These are phyloP conservation scores for Limosa lapponica DNA, from an alignment of 2,797 vertebrate species.

Conservation along the genomic window DNA sequence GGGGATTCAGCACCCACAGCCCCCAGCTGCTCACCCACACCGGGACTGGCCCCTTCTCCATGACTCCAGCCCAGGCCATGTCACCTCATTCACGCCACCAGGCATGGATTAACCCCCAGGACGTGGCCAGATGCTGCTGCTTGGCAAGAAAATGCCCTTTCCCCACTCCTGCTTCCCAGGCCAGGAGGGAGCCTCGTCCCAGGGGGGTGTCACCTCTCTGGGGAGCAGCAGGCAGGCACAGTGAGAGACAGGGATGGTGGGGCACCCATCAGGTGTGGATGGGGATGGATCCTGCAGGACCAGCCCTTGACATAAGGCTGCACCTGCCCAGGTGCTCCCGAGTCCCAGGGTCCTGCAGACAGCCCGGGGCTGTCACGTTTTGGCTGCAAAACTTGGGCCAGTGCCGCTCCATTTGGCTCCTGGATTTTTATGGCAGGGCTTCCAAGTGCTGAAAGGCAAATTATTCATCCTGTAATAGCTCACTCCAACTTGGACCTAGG, in stretches of 20 bases:
- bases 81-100: not conserved
- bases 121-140: not conserved
- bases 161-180: not conserved
- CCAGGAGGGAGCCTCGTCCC: not conserved
- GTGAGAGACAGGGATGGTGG: fast-evolving
- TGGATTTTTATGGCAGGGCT: not conserved
- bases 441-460: not conserved
- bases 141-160: not conserved
- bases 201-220: fast-evolving
- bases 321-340: not conserved
- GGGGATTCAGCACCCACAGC: not conserved
- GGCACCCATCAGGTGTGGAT: not conserved
- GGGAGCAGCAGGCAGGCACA: not conserved
- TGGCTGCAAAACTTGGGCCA: not conserved
- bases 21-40: not conserved
- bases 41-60: fast-evolving
- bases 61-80: not conserved
- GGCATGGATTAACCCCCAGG: not conserved
- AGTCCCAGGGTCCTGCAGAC: not conserved
- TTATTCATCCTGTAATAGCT: conserved; percentile 20
- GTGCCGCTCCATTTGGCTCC: not conserved
- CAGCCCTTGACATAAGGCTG: not conserved
- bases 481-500: not conserved
- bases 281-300: not conserved
- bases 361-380: not conserved